Conservation (phyloP, 2,888 invertebrate species). For the Ametastegia equiseti region DNA sequence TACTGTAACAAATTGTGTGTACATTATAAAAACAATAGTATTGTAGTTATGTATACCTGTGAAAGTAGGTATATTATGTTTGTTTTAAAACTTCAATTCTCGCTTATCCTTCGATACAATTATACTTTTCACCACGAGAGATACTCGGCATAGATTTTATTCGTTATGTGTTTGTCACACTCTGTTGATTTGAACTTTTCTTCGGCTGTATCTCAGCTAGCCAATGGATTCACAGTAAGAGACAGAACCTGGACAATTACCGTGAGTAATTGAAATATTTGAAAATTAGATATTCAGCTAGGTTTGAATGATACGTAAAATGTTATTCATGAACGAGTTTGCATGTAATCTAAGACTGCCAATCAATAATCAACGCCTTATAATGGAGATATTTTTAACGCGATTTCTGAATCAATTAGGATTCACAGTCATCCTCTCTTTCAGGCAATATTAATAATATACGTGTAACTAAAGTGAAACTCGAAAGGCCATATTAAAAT, state of each 20-base stretch:
- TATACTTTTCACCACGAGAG: not conserved
- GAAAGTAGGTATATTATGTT: not conserved
- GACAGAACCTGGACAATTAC: not conserved
- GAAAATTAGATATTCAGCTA: not conserved
- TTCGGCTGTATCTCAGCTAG: too few relatives aligned
- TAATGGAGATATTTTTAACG: not conserved
- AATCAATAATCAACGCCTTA: not conserved
- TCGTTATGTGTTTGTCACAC: not conserved
- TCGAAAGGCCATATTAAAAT: not conserved
- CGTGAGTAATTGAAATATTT: not conserved
- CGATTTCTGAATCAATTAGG: not conserved
- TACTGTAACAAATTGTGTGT: not conserved
- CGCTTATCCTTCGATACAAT: not conserved
- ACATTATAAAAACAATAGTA: slow-evolving; percentile 2
- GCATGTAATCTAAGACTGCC: not conserved
- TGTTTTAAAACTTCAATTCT: not conserved
- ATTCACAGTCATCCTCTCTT: not conserved
- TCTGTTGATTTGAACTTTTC: too few relatives aligned
- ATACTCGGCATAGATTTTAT: not conserved
- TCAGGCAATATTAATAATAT: slow-evolving; percentile 1
- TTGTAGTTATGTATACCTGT: not conserved
- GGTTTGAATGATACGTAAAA: not conserved
- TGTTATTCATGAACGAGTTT: not conserved
- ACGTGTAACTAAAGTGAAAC: not conserved
- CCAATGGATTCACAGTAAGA: not conserved